A percentile compares a stretch with the other conserved stretches of the same genome.
Conservation (phyloP, 2,797 vertebrate genomes). For the Lates japonicus region DNA sequence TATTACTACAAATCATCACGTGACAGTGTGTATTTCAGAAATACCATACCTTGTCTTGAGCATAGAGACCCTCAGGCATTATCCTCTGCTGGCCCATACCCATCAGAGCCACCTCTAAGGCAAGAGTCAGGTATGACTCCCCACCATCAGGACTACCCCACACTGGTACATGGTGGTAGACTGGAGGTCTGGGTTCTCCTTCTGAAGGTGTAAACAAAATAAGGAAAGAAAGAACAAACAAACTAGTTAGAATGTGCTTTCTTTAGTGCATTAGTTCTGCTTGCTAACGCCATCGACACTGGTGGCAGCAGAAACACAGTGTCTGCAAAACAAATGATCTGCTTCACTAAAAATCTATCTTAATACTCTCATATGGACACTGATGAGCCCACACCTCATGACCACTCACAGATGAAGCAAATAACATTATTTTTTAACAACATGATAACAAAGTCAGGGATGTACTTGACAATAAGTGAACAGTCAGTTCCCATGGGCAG, state of each 20-base stretch:
- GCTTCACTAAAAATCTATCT: too few relatives aligned
- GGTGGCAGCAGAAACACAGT: too few relatives aligned
- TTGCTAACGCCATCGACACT: neutral
- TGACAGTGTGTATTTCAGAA: neutral
- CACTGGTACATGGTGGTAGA: conserved; percentile 94
- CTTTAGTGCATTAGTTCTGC: too few relatives aligned
- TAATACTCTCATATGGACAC: too few relatives aligned
- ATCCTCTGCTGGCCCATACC: conserved; percentile 98
- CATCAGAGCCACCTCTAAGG: conserved; percentile 97
- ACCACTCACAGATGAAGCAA: too few relatives aligned
- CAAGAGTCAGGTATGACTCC: conserved; percentile 96
- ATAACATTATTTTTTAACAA: too few relatives aligned
- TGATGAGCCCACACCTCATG: too few relatives aligned
- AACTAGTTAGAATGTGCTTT: neutral
- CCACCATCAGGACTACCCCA: conserved; percentile 87
- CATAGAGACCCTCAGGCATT: conserved; percentile 98
- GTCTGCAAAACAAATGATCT: neutral
- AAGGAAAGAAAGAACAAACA: neutral
- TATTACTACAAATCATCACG: neutral
- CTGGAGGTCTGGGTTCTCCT: conserved; percentile 92
- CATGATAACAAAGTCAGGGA: too few relatives aligned
- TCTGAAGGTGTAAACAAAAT: conserved; percentile 79
- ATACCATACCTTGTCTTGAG: conserved; percentile 91
- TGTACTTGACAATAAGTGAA: too few relatives aligned
- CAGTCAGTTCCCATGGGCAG: too few relatives aligned